Conservation (phyloP, 2,113 vertebrate species). For the Halichoerus grypus region DNA sequence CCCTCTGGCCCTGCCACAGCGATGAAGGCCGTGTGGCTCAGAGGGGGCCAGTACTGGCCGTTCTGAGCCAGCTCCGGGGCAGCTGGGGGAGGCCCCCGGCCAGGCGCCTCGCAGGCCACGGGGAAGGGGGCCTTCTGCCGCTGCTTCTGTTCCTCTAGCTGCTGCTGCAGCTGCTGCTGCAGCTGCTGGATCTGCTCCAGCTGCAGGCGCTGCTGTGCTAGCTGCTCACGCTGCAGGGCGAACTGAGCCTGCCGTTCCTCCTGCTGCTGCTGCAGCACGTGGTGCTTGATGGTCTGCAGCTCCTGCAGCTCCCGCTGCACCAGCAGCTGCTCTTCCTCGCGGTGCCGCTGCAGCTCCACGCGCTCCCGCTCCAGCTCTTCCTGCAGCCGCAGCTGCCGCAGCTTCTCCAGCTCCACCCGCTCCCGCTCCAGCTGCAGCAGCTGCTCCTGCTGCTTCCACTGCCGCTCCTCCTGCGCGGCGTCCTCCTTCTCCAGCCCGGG, state of each 20-base stretch:
- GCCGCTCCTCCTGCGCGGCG: conserved; percentile 93
- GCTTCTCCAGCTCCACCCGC: conserved; percentile 96
- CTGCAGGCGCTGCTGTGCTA: conserved; percentile 97
- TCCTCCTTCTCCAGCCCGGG: conserved; percentile 86
- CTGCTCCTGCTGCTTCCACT: conserved; percentile 97
- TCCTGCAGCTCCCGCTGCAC: conserved; percentile 98
- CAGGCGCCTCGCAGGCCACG: conserved; percentile 89
- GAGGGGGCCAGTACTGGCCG: conserved; percentile 93
- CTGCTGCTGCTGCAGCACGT: conserved; percentile 98
- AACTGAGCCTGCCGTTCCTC: conserved; percentile 97
- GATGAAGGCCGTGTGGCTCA: conserved; percentile 80
- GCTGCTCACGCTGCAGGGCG: conserved; percentile 96
- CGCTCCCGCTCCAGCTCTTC: conserved; percentile 98
- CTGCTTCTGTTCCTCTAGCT: conserved; percentile 97
- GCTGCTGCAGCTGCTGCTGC: conserved; percentile 98
- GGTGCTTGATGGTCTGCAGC: conserved; percentile 98
- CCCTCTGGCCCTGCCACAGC: conserved; percentile 78
- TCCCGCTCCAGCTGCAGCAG: conserved; percentile 96
- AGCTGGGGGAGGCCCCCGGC: conserved; percentile 88
- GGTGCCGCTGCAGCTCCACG: conserved; percentile 95
- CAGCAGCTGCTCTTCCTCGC: conserved; percentile 97
- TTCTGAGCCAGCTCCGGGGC: conserved; percentile 90
- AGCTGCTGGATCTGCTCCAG: conserved; percentile 98
- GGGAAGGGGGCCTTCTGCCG: conserved; percentile 93
- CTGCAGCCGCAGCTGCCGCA: conserved; percentile 95